A percentile compares a stretch with the other conserved stretches of the same genome.
These are phyloP conservation scores for Elegia similella DNA, from an alignment of 2,888 invertebrate genomes.

Conservation along the genomic window DNA sequence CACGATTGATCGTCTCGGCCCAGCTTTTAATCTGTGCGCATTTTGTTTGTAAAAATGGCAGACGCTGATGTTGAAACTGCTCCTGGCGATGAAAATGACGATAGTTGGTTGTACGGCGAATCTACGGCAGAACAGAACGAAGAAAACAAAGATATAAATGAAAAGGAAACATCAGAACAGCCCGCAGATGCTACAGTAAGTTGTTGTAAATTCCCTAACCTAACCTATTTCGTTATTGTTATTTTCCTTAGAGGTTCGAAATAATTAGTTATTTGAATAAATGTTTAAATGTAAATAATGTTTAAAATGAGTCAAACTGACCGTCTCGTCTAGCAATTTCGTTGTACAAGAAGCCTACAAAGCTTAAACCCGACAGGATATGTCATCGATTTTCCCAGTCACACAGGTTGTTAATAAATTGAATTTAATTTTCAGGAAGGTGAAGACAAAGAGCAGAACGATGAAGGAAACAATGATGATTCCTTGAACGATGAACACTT, in stretches of 20 bases:
- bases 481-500: slow-evolving; percentile 76
- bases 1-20: no score
- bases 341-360: no score
- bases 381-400: no score
- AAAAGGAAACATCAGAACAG: slow-evolving; percentile 40
- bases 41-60: slow-evolving; percentile 54
- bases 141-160: slow-evolving; percentile 37
- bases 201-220: slow-evolving; percentile 13
- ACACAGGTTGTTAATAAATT: neutral
- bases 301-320: no score
- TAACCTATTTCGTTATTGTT: slow-evolving; percentile 15
- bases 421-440: slow-evolving; percentile 40
- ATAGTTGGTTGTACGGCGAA: slow-evolving; percentile 94
- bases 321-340: no score
- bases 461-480: slow-evolving; percentile 72
- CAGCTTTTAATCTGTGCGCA: no score
- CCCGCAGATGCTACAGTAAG: slow-evolving; percentile 28
- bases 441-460: slow-evolving; percentile 74
- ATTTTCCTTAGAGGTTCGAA: no score
- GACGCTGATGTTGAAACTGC: slow-evolving; percentile 60
- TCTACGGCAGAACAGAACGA: slow-evolving; percentile 76
- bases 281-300: no score
- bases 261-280: no score
- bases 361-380: no score
- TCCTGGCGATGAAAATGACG: slow-evolving; percentile 86